phyloP scores from a whole-genome alignment of 2,888 invertebrate species.

The Toxonevra muliebris region DNA sequence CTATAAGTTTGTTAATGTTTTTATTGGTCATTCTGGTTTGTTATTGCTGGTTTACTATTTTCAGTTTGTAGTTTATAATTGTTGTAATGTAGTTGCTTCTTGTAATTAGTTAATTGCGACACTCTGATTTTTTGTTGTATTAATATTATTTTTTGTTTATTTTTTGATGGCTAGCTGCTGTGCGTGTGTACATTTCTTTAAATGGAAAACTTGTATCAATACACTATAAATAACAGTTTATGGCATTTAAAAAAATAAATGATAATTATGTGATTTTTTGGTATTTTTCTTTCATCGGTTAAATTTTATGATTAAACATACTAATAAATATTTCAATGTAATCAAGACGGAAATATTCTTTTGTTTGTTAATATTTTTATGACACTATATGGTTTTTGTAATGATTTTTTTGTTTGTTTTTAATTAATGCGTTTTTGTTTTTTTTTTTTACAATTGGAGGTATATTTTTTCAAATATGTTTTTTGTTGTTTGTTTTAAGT shows the following conservation, averaged over 20 bases:
- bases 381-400: conserved; percentile 24
- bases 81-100: not conserved
- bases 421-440: conserved; percentile 16
- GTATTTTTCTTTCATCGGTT: not conserved
- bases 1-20: not conserved
- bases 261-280: conserved; percentile 1
- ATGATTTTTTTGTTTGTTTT: conserved; percentile 16
- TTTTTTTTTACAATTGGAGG: conserved; percentile 15
- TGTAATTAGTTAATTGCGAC: not conserved
- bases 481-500: conserved; percentile 27
- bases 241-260: conserved; percentile 4
- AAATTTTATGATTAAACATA: not conserved
- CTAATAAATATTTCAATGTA: conserved; percentile 32
- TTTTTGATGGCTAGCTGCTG: conserved; percentile 4
- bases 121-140: no score
- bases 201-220: conserved; percentile 47
- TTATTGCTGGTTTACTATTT: conserved; percentile 12
- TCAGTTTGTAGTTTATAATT: not conserved
- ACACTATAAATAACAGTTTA: conserved; percentile 17
- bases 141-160: not conserved
- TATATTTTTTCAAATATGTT: conserved; percentile 14
- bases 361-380: conserved; percentile 21
- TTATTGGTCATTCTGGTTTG: conserved; percentile 1
- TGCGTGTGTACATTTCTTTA: conserved; percentile 34
- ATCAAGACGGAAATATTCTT: conserved; percentile 41